Base-by-base conservation (phyloP, 1,140 invertebrate genomes). In the Drosophila rufa region DNA sequence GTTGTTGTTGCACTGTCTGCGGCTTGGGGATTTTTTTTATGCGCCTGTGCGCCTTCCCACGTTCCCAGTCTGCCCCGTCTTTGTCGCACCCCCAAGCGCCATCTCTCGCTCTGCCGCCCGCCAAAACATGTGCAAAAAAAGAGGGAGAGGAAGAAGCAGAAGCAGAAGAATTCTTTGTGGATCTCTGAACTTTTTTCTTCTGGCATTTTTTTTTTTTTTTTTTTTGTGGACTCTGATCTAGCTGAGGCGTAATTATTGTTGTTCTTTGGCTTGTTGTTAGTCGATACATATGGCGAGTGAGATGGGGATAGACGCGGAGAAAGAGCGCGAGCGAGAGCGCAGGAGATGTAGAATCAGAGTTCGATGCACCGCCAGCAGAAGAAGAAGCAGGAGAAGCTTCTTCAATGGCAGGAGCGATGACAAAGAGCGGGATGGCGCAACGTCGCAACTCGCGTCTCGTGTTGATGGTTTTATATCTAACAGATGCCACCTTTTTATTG, bases 381-480 rank as follows among this genome's bases (percentile, higher is more conserved):
- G 25, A 55, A 22, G 19, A 17, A 30, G 50, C 22, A 56, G 36
- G 14, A 38, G 36, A 14, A 38, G 36, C 51, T 51, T 51, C 43
- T 30, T 43, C 42, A 47, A 36, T 38, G 38, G 15, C 38, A 51
- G 53, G 51, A 33, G 50, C 51, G 47, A 58, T 22, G 67, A 51
- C 55, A 57, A 50, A 56, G 69, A 53, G 46, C 36, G 36, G 47
- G 25, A 57, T 22, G 17, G 30, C 36, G 36, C 36, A 38, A 38
- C 36, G 36, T 38, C 36, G 36, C 36, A 38, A 40, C 48, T 73
- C 36, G 55, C 74, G 46, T 55, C 65, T 48, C 70, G 66, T 87
- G 83, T 66, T 84, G 84, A 87, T 87, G 80, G 70, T 84, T 87
- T 84, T 89, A 87, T 87, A 64, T 83, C 70, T 70, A 80, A 83